These are phyloP conservation scores for Pachyuromys duprasi DNA, from an alignment of 2,797 vertebrate species.

Conservation along the genomic window DNA sequence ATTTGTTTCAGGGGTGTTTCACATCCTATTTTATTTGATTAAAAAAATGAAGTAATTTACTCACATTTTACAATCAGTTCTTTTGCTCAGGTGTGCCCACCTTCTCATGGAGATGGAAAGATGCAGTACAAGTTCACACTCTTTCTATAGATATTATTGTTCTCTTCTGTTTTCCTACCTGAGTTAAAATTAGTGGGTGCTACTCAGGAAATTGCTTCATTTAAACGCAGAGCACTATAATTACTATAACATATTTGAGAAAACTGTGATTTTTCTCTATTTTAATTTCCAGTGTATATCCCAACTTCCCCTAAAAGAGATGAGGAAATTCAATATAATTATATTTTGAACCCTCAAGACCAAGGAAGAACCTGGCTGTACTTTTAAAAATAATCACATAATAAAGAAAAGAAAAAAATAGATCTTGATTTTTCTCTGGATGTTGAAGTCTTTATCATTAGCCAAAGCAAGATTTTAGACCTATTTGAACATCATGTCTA, in stretches of 20 bases:
- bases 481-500: slow-evolving; percentile 52
- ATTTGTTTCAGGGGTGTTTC: background rate
- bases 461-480: slow-evolving; percentile 39
- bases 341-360: slow-evolving; percentile 33
- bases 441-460: slow-evolving; percentile 38
- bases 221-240: slow-evolving; percentile 55
- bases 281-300: slow-evolving; percentile 63
- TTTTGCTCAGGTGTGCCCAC: background rate
- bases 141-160: background rate
- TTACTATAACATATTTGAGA: slow-evolving; percentile 56
- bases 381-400: slow-evolving; percentile 60
- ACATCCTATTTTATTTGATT: background rate
- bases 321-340: slow-evolving; percentile 48
- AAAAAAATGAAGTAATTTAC: slow-evolving; percentile 49
- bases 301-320: slow-evolving; percentile 57
- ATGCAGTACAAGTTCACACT: background rate
- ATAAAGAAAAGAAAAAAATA: slow-evolving; percentile 58
- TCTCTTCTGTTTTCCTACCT: slow-evolving; percentile 5
- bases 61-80: background rate
- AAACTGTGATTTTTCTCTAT: slow-evolving; percentile 29
- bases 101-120: background rate
- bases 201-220: slow-evolving; percentile 66
- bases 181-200: slow-evolving; percentile 41
- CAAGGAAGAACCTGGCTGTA: slow-evolving; percentile 36
- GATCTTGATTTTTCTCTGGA: slow-evolving; percentile 54